These are phyloP conservation scores for Apaloderma vittatum DNA, from an alignment of 2,113 vertebrate genomes.

Conservation along the genomic window DNA sequence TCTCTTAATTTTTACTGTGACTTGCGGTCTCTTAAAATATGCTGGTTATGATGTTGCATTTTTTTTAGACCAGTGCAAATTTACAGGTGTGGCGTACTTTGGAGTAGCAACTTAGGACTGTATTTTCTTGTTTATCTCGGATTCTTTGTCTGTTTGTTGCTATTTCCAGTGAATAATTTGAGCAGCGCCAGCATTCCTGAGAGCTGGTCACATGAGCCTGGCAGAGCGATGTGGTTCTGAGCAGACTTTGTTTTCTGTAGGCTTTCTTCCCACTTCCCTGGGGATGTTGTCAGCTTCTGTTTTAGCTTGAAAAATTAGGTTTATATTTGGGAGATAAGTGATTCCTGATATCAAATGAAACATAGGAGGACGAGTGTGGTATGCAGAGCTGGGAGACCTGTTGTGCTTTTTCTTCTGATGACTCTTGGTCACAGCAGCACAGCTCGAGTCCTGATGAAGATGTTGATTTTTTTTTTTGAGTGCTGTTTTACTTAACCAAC, in stretches of 20 bases:
- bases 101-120: background rate
- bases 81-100: background rate
- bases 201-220: slow-evolving; percentile 49
- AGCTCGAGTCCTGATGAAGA: background rate
- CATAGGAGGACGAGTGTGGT: background rate
- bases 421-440: background rate
- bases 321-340: background rate
- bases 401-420: background rate
- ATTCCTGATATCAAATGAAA: background rate
- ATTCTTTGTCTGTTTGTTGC: slow-evolving; percentile 1
- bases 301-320: slow-evolving; percentile 17
- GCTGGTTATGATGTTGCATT: background rate
- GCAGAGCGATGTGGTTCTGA: slow-evolving; percentile 2
- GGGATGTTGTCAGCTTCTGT: slow-evolving; percentile 41
- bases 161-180: background rate
- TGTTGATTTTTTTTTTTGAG: background rate
- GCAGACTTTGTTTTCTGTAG: slow-evolving; percentile 30
- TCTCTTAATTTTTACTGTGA: background rate
- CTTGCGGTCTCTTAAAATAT: background rate
- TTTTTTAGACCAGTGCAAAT: background rate
- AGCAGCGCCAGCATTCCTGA: slow-evolving; percentile 53
- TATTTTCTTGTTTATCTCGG: slow-evolving; percentile 10
- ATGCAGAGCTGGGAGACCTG: background rate
- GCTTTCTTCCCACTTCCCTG: slow-evolving; percentile 39
- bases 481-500: background rate